Evolutionary conservation across 2,888 invertebrate species (phyloP).

Genomic region (Diadegma fenestrale): DNA sequence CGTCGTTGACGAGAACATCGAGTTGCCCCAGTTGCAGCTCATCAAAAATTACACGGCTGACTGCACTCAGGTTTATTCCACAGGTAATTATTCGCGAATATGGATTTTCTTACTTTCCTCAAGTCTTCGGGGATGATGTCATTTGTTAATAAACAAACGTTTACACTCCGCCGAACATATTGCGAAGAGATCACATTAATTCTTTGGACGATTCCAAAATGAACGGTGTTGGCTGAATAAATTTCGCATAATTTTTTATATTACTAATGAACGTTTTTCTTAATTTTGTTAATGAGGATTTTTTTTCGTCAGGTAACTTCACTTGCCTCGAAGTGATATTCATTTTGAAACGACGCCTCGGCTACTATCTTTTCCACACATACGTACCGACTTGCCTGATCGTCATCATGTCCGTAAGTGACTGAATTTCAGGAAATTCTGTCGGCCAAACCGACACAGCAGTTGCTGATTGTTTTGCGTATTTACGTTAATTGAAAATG

Average conservation of each 20-base stretch:
- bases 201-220: background rate
- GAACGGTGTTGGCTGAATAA: background rate
- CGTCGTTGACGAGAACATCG: slow-evolving; percentile 95
- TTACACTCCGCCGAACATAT: background rate
- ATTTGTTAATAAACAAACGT: slow-evolving; percentile 10
- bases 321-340: slow-evolving; percentile 96
- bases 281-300: background rate
- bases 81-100: slow-evolving; percentile 86
- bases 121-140: background rate
- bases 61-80: slow-evolving; percentile 96
- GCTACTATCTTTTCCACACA: slow-evolving; percentile 97
- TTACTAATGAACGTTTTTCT: background rate
- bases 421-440: background rate
- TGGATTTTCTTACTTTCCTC: background rate
- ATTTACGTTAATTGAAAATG: background rate
- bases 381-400: slow-evolving; percentile 97
- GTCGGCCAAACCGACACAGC: background rate
- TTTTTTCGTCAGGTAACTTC: slow-evolving; percentile 90
- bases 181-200: background rate
- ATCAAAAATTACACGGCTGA: slow-evolving; percentile 95
- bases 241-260: background rate
- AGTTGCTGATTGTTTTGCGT: background rate
- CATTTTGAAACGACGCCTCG: slow-evolving; percentile 94
- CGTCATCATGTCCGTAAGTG: slow-evolving; percentile 96
- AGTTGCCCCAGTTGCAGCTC: slow-evolving; percentile 94